These are phyloP conservation scores for Monopis laevigella DNA, from an alignment of 2,888 invertebrate species.

Conservation along the genomic window DNA sequence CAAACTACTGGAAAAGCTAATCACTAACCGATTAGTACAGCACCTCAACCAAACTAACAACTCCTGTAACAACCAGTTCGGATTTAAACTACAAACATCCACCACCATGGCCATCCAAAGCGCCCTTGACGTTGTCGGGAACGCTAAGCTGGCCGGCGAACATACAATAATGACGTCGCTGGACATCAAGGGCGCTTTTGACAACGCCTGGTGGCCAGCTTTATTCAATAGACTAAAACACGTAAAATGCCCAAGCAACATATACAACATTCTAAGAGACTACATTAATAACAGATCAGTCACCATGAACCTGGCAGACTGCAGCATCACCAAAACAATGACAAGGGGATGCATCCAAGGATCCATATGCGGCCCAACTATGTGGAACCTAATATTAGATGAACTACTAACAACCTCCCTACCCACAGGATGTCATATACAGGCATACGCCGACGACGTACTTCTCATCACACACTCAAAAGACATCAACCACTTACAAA, in stretches of 20 bases:
- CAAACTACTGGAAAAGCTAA: constrained; percentile 18
- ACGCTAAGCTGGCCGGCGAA: not conserved
- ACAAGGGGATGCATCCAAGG: constrained; percentile 24
- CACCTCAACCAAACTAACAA: not conserved
- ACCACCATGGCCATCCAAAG: constrained; percentile 15
- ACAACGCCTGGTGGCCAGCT: constrained; percentile 15
- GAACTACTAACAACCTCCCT: constrained; percentile 15
- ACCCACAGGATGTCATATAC: not conserved
- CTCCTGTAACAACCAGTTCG: constrained; percentile 15
- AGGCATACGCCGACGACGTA: constrained; percentile 11
- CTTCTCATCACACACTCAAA: not conserved
- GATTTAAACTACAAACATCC: constrained; percentile 19
- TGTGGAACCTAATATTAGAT: constrained; percentile 24
- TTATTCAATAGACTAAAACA: constrained; percentile 17
- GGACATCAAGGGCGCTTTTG: constrained; percentile 13
- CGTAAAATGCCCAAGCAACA: constrained; percentile 19
- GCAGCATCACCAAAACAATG: constrained; percentile 13
- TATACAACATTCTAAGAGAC: constrained; percentile 16
- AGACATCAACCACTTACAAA: too few relatives aligned
- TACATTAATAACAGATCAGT: constrained; percentile 18
- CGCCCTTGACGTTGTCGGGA: constrained; percentile 12
- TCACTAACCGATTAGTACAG: constrained; percentile 14
- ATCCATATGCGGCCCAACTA: constrained; percentile 18
- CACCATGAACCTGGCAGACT: constrained; percentile 14
- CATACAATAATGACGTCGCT: constrained; percentile 15